Conservation (phyloP, 1,140 invertebrate species). For the Cotesia chilonis region DNA sequence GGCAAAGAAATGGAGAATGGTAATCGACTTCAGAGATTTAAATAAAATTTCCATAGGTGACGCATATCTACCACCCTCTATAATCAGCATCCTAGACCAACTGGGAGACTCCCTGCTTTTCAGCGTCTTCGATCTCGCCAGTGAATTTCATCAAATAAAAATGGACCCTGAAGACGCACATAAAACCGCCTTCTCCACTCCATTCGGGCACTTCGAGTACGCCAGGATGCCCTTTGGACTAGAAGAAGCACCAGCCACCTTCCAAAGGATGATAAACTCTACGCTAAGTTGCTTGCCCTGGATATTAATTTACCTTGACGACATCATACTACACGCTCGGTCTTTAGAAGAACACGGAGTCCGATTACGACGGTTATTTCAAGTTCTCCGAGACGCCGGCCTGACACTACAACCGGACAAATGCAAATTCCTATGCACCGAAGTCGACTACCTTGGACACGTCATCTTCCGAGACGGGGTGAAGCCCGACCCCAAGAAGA, state of each 20-base stretch:
- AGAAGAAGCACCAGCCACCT: constrained; percentile 14
- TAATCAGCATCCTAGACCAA: constrained; percentile 21
- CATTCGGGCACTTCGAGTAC: constrained; percentile 14
- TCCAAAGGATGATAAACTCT: constrained; percentile 28
- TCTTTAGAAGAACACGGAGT: constrained; percentile 7
- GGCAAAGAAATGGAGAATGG: constrained; percentile 23
- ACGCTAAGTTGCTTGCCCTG: constrained; percentile 3
- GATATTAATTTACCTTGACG: constrained; percentile 45
- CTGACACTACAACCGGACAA: constrained; percentile 25
- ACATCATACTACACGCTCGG: constrained; percentile 20
- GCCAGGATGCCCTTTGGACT: constrained; percentile 25
- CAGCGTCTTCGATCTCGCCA: constrained; percentile 17
- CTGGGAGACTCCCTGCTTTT: constrained; percentile 21
- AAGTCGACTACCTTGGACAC: constrained; percentile 50
- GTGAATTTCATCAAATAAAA: constrained; percentile 23
- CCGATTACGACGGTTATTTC: not conserved
- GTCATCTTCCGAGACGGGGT: not conserved
- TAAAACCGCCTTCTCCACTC: constrained; percentile 29
- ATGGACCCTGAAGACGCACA: not conserved
- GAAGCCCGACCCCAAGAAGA: not conserved
- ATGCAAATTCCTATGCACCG: constrained; percentile 24
- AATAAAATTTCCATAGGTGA: constrained; percentile 28
- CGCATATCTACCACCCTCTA: constrained; percentile 20
- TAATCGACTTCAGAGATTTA: constrained; percentile 17
- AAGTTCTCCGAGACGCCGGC: not conserved